Evolutionary conservation across 2,797 vertebrate species (phyloP), one percentile per base, ranked within the genome.

Genomic region (Gallinago solitaria): DNA sequence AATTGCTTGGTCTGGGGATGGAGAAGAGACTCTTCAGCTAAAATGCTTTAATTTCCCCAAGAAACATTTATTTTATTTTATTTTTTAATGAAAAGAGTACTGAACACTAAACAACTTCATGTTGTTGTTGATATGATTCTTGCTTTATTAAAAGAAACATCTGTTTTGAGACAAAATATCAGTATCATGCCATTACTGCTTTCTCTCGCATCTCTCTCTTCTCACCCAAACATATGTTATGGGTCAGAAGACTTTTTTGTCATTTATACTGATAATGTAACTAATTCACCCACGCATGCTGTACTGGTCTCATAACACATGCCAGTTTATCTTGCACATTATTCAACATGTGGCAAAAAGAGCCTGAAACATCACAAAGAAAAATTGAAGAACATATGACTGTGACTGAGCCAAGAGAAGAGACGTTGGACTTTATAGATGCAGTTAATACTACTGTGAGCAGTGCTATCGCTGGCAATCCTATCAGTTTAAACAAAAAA

Each of bases 271-370:
- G 76, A 94, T 82, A 94, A 76, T n/a, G 30, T 63, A 71, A 61
- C 51, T 65, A 70, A 85, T 84, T 92, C 56, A 89, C 51, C 41
- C 61, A 91, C 6, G 11, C 43, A 73, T 50, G 33, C 37, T 75
- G 43, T 71, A 47, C 73, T 77, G 39, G 51, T 83, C 67, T 96
- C 67, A 57, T 87, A 91, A 92, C 65, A 95, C 63, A 91, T 37
- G 64, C 30, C 59, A 59, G 73, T 97, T 96, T 96, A 96, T 96
- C 93, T 97, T 18, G 24, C 57, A 86, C 75, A 53, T 96, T 97
- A 82, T n/a, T 96, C 87, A 97, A 87, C 37, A 86, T 89, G 32
- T 85, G 54, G 28, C 70, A 88, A 71, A 92, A 64, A 57, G 15
- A 92, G 81, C 15, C 69, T 95, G 78, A 77, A 94, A 89, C 87